Evolutionary conservation across 1,140 invertebrate genomes (phyloP), one percentile per base, ranked within the genome.

Genomic region (Halesus radiatus): DNA sequence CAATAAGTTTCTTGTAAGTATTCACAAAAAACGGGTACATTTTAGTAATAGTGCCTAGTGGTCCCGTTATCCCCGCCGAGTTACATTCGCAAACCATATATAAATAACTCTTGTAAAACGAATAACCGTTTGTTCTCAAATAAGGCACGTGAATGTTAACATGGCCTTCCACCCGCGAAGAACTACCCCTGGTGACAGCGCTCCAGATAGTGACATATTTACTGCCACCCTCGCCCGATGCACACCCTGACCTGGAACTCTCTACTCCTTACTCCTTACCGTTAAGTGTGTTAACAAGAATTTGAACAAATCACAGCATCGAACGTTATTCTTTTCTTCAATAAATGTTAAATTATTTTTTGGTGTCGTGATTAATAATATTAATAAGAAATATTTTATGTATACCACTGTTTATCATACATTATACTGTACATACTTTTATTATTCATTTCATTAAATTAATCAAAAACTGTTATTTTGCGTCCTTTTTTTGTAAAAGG

Each of bases 101-200:
- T 78, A 78, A 78, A 78, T 72, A 78, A 78, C 64, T 82, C 78
- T 75, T 80, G 75, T 74, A 83, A 80, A 83, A 78, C 81, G 78
- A 75, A 83, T 83, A 83, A 83, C 78, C 81, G 81, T 83, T 83
- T 80, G 81, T 83, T 83, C 78, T 83, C 81, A 80, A 83, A 83
- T 80, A 83, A 83, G 81, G 78, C 74, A 80, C 76, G 81, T 68
- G 56, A 80, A 80, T 79, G 78, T 80, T 80, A 76, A 79, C 76
- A 66, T 72, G 79, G 52, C 66, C 79, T 58, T 73, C 70, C 74
- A 58, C 62, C 76, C 50, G 66, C 22, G 50, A 26, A 22, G 50
- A 74, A 26, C 50, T 29, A 37, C 50, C 79, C 26, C n/a, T 73
- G 79, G 82, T 83, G 82, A 83, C 82, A 83, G 78, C 76, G 72